Conservation (phyloP, 2,113 vertebrate species). For the Sebastes schlegelii region DNA sequence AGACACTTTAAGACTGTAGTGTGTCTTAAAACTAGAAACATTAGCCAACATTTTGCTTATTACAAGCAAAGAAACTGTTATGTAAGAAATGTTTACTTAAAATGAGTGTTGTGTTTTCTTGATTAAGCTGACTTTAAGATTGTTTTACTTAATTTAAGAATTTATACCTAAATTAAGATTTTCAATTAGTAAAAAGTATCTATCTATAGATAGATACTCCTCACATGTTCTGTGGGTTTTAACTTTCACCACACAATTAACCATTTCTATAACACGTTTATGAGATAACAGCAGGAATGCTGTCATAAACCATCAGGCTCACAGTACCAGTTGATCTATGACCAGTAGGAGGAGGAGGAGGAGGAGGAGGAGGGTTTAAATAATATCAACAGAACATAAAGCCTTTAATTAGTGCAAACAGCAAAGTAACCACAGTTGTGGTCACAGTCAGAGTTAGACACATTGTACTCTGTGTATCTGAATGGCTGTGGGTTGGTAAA, state of each 20-base stretch:
- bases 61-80: no score
- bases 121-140: no score
- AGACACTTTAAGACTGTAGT: no score
- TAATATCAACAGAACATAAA: slow-evolving; percentile 45
- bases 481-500: slow-evolving; percentile 7
- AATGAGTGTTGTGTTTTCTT: no score
- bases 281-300: not conserved
- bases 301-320: slow-evolving; percentile 7
- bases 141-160: no score
- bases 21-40: no score
- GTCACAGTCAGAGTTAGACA: slow-evolving; percentile 6
- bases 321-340: slow-evolving; percentile 6
- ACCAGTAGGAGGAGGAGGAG: not conserved
- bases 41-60: no score
- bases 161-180: no score
- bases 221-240: not conserved
- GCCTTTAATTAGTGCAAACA: slow-evolving; percentile 65
- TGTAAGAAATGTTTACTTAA: no score
- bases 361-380: slow-evolving; percentile 12
- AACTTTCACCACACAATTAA: not conserved
- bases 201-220: no score
- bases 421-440: slow-evolving; percentile 51
- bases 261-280: slow-evolving; percentile 1
- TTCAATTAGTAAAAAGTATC: no score
- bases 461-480: slow-evolving; percentile 13